Percentiles rank a stretch among this genome's conserved stretches.
These are phyloP conservation scores for Agraylea sexmaculata DNA, from an alignment of 1,140 invertebrate species.

Conservation along the genomic window DNA sequence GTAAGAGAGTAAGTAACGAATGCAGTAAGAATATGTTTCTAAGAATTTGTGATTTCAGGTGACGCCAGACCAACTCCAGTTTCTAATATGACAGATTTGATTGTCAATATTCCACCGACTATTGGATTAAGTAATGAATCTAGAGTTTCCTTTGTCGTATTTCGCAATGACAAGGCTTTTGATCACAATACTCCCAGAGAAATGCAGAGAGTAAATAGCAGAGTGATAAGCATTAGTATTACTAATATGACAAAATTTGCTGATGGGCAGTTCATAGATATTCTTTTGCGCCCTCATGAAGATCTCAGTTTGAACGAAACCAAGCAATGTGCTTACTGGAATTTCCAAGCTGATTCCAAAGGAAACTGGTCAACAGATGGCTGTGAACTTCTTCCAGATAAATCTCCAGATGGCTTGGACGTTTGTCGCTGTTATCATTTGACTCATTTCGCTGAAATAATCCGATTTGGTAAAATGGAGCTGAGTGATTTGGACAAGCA, in stretches of 20 bases:
- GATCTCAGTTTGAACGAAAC: conserved; percentile 24
- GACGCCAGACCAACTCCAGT: conserved; percentile 22
- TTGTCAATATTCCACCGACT: conserved; percentile 29
- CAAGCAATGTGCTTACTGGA: conserved; percentile 35
- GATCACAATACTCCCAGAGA: conserved; percentile 9
- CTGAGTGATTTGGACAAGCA: conserved; percentile 27
- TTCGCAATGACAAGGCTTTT: conserved; percentile 35
- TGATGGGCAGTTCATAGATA: conserved; percentile 31
- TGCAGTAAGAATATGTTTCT: background rate
- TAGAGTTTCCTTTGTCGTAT: conserved; percentile 36
- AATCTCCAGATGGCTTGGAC: conserved; percentile 25
- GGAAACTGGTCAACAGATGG: conserved; percentile 34
- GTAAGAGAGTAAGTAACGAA: background rate
- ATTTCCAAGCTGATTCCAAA: conserved; percentile 26
- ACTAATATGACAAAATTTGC: conserved; percentile 28
- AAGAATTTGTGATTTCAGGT: conserved; percentile 21
- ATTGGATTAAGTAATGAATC: conserved; percentile 21
- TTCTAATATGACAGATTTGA: conserved; percentile 26
- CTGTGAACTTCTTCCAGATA: conserved; percentile 21
- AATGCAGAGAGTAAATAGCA: conserved; percentile 24
- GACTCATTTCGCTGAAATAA: conserved; percentile 39
- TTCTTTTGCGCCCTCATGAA: conserved; percentile 26
- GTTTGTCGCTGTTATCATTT: conserved; percentile 37
- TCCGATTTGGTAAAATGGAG: conserved; percentile 25
- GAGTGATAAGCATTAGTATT: conserved; percentile 24